These are phyloP conservation scores for Scaptomyza montana DNA, from an alignment of 1,140 invertebrate genomes.

Conservation along the genomic window DNA sequence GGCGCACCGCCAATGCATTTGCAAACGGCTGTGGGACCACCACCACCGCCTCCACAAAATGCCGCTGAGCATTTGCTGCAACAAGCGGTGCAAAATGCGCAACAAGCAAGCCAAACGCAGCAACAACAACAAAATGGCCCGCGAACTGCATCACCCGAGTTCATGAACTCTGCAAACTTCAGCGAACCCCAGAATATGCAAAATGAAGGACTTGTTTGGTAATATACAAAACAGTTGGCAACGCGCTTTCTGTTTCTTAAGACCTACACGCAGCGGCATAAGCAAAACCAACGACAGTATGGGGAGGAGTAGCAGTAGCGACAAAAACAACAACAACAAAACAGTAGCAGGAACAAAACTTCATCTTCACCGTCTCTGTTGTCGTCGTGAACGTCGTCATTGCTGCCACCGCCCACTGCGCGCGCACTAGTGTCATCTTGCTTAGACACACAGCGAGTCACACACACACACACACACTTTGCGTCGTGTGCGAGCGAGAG, in stretches of 20 bases:
- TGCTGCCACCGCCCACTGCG: conserved; percentile 53
- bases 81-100: conserved; percentile 83
- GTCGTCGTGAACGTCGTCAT: conserved; percentile 6
- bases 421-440: conserved; percentile 55
- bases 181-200: conserved; percentile 89
- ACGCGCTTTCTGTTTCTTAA: conserved; percentile 76
- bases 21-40: conserved; percentile 86
- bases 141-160: conserved; percentile 85
- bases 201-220: conserved; percentile 90
- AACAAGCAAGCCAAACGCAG: conserved; percentile 75
- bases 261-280: conserved; percentile 56
- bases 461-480: conserved; percentile 15
- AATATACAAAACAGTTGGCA: conserved; percentile 84
- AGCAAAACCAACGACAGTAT: conserved; percentile 39
- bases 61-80: conserved; percentile 77
- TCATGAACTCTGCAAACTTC: conserved; percentile 86
- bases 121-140: conserved; percentile 81
- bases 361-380: conserved; percentile 19
- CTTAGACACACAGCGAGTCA: conserved; percentile 26
- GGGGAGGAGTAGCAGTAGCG: conserved; percentile 43
- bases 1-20: conserved; percentile 86
- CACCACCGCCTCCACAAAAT: conserved; percentile 72
- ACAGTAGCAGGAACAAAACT: conserved; percentile 37
- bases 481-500: conserved; percentile 30
- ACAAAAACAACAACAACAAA: conserved; percentile 23